Evolutionary conservation across 2,113 vertebrate species (phyloP).

Genomic region (Pteronura brasiliensis): DNA sequence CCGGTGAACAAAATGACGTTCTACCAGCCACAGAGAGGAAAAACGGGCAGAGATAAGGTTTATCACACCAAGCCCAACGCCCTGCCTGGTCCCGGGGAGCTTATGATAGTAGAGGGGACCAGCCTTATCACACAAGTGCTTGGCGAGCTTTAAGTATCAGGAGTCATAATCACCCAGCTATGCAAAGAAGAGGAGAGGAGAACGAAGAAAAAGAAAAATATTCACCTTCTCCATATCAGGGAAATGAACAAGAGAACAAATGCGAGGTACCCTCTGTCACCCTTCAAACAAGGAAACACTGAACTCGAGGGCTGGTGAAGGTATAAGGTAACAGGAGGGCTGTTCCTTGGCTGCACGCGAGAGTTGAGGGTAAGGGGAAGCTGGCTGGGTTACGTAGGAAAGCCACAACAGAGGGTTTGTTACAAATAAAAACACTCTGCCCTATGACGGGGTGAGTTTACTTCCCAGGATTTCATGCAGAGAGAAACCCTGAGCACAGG

Average conservation of each 20-base stretch:
- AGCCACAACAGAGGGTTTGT: too few relatives aligned
- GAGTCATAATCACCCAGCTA: neutral
- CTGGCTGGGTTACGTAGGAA: neutral
- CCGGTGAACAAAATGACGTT: neutral
- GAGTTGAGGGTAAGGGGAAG: neutral
- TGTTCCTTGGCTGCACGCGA: neutral
- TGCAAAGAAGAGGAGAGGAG: neutral
- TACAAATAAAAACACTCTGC: too few relatives aligned
- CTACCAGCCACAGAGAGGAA: neutral
- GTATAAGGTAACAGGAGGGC: accelerated
- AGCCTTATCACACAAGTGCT: neutral
- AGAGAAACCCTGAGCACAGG: neutral
- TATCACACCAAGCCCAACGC: neutral
- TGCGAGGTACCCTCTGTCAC: neutral
- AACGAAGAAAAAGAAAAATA: neutral
- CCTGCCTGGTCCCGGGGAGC: neutral
- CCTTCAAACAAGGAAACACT: neutral
- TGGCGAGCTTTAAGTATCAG: neutral
- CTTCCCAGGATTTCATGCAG: neutral
- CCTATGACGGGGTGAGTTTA: neutral
- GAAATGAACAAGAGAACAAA: neutral
- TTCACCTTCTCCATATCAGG: too few relatives aligned
- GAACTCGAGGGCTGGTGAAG: neutral
- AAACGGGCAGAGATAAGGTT: neutral
- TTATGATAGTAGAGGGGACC: accelerated